Percentiles rank a stretch among this genome's conserved stretches.
phyloP scores from a whole-genome alignment of 2,888 invertebrate species.

The Agrotis exclamationis region DNA sequence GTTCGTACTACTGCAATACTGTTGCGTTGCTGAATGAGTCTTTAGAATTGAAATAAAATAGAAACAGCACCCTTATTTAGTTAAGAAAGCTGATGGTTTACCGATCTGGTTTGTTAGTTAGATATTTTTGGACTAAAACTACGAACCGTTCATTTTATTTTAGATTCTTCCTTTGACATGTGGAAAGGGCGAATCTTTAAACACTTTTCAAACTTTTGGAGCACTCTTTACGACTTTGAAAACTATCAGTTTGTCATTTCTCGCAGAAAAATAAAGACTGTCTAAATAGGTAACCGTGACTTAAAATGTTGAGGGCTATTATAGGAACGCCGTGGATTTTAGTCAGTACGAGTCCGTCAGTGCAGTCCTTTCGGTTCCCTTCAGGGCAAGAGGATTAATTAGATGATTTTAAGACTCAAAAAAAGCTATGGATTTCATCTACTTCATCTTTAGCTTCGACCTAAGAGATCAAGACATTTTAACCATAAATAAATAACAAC shows the following conservation, averaged over 20 bases:
- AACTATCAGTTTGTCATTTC: background rate
- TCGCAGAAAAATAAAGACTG: background rate
- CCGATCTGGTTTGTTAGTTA: background rate
- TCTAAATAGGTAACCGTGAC: no score
- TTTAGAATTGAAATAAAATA: no score
- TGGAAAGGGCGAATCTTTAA: no score
- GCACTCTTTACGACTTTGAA: background rate
- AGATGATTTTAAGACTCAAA: no score
- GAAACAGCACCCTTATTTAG: background rate
- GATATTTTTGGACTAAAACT: background rate
- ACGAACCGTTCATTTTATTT: background rate
- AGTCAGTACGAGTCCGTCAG: no score
- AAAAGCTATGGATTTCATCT: no score
- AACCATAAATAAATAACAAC: background rate
- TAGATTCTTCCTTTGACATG: no score
- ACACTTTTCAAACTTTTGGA: background rate
- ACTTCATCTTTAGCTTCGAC: background rate
- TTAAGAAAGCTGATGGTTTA: background rate
- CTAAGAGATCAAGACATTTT: background rate
- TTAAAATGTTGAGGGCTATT: no score
- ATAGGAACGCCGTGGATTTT: no score
- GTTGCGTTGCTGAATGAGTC: background rate
- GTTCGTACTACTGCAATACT: background rate
- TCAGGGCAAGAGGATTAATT: no score
- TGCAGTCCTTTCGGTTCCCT: no score